Percentiles rank a stretch among this genome's conserved stretches.
Conservation (phyloP, 2,888 invertebrate genomes). For the Pseudococcus viburni region DNA sequence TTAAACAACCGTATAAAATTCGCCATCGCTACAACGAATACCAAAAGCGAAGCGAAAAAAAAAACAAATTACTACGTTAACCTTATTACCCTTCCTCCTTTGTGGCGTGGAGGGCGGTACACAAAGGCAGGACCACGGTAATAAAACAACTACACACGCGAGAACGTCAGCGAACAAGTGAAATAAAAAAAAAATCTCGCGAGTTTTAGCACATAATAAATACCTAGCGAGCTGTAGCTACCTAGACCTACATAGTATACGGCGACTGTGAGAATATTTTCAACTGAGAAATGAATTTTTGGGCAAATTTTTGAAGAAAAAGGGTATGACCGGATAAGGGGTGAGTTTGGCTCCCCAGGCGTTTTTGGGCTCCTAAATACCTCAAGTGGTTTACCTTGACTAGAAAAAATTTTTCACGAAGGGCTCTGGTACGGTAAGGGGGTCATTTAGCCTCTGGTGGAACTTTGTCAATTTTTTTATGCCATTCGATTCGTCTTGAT, state of each 20-base stretch:
- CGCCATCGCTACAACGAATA: not conserved
- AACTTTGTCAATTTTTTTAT: no score
- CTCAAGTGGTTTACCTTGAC: no score
- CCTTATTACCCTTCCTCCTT: not conserved
- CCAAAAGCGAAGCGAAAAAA: not conserved
- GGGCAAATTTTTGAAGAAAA: no score
- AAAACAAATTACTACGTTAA: conserved; percentile 23
- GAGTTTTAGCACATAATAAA: not conserved
- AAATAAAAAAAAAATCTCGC: not conserved
- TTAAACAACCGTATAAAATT: conserved; percentile 22
- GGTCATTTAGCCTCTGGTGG: no score
- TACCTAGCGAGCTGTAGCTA: not conserved
- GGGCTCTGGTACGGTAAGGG: no score
- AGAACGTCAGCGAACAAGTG: not conserved
- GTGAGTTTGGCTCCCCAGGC: no score
- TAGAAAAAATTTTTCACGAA: no score
- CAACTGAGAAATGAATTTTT: no score
- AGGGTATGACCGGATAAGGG: no score
- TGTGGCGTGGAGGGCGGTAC: not conserved
- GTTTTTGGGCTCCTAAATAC: no score
- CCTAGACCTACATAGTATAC: not conserved
- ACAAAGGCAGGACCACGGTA: not conserved
- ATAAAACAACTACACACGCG: conserved; percentile 35
- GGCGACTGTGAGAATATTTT: not conserved
- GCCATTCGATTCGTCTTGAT: no score